Base-by-base conservation (phyloP, 2,888 invertebrate species). In the Pachycephus smyrnensis region DNA sequence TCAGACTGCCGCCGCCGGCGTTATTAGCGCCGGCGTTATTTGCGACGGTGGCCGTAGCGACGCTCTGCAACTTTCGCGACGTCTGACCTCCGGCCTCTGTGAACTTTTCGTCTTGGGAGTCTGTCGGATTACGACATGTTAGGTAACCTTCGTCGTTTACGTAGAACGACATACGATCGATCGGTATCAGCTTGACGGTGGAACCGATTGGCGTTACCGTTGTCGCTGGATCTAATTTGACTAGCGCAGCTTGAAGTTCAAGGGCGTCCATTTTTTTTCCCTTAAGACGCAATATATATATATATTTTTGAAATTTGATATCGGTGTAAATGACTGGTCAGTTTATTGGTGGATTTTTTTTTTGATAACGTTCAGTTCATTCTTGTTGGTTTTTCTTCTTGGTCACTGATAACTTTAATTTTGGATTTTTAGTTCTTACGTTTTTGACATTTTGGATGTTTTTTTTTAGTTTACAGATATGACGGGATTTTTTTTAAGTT, bases 211-310 rank as follows among this genome's bases (percentile, higher is more conserved):
- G 91, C 77, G 91, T 91, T 36, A 91, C 90, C 77, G 91, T 91
- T 40, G 91, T 91, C 15, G 90, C 90, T 69, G 91, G 91, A 79
- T 91, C 91, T 76, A 91, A 87, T 82, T 91, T 91, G 15, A 91
- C 90, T 81, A 91, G 79, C 40, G 91, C 90, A 37, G 91, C 91
- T 82, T 91, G 91, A 77, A 91, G 84, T 80, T 90, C 90, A 81
- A 91, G 81, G 75, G 90, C 89, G 78, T 91, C 91, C 91, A 91
- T 91, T 73, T 83, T 75, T 36, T 80, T 76, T 75, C 68, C 33
- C 33, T 40, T 75, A 4, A 68, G 32, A n/a, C 1, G 4, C 23
- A 11, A n/a, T n/a, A 37, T 73, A 75, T n/a, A 71, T 37, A 35
- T 31, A 55, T 15, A 71, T 55, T 40, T 77, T 69, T 11, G 30